Conservation (phyloP, 2,113 vertebrate genomes). For the Eulacestoma nigropectus region DNA sequence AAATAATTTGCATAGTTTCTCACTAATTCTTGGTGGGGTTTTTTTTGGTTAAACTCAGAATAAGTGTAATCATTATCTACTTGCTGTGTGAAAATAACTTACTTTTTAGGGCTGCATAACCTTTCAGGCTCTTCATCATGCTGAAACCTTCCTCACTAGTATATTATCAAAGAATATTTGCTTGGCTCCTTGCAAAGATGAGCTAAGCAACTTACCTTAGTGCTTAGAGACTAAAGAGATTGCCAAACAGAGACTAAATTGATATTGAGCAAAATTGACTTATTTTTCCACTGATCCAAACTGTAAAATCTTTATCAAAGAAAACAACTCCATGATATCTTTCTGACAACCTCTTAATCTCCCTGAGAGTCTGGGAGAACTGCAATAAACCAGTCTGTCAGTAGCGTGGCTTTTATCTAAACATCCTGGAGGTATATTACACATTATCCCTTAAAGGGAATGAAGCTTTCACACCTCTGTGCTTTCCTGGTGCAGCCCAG, state of each 20-base stretch:
- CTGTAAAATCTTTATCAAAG: slow-evolving; percentile 37
- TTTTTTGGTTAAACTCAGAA: background rate
- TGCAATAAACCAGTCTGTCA: background rate
- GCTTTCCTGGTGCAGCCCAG: background rate
- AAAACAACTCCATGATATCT: background rate
- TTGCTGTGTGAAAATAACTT: background rate
- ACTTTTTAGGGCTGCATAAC: background rate
- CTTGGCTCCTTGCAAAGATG: background rate
- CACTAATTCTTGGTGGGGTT: accelerated
- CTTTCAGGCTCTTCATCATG: background rate
- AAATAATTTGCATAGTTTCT: background rate
- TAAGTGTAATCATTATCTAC: background rate
- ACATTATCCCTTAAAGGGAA: background rate
- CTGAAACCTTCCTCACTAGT: background rate
- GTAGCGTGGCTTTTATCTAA: background rate
- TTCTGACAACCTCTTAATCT: slow-evolving; percentile 19
- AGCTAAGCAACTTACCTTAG: background rate
- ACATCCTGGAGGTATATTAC: background rate
- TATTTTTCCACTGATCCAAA: slow-evolving; percentile 26
- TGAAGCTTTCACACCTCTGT: background rate
- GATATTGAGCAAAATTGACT: slow-evolving; percentile 10
- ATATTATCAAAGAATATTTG: background rate
- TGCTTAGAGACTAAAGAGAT: background rate
- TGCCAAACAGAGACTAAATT: background rate
- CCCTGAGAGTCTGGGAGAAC: background rate